These are phyloP conservation scores for Ornithorhynchus anatinus DNA, from an alignment of 2,113 vertebrate genomes.

Conservation along the genomic window DNA sequence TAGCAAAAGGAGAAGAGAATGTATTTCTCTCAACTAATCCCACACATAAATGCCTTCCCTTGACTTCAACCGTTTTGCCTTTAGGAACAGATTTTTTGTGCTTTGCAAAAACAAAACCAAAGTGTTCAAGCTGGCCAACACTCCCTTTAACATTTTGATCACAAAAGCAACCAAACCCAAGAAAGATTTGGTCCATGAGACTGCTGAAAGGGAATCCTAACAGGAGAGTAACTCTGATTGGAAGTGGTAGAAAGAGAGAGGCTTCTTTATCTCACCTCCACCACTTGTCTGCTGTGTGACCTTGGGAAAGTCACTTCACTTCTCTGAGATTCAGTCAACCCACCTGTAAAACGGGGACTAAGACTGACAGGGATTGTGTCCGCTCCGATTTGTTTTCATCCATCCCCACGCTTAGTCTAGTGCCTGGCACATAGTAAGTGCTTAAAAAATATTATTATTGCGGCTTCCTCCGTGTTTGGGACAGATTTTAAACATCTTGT, in stretches of 20 bases:
- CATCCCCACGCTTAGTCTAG: too few species aligned
- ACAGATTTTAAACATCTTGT: too few species aligned
- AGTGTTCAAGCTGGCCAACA: background rate
- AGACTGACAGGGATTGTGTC: too few species aligned
- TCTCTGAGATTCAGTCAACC: too few species aligned
- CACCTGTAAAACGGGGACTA: too few species aligned
- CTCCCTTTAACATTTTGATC: background rate
- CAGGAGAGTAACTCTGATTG: background rate
- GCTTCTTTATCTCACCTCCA: too few species aligned
- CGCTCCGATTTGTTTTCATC: too few species aligned
- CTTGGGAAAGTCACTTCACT: too few species aligned
- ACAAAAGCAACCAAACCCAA: conserved; percentile 11
- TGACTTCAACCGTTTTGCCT: background rate
- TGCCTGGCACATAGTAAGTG: too few species aligned
- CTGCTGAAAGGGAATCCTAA: conserved; percentile 14
- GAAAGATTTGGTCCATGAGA: background rate
- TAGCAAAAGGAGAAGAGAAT: background rate
- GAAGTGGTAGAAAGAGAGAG: background rate
- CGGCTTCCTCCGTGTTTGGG: too few species aligned
- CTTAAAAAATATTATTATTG: too few species aligned
- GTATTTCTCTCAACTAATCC: conserved; percentile 8
- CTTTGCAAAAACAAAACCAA: background rate
- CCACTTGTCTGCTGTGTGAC: too few species aligned
- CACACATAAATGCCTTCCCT: conserved; percentile 15
- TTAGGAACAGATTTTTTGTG: conserved; percentile 1